Evolutionary conservation across 1,140 invertebrate genomes (phyloP), one percentile per base, ranked within the genome.

Genomic region (Drosophila pseudoananassae): DNA sequence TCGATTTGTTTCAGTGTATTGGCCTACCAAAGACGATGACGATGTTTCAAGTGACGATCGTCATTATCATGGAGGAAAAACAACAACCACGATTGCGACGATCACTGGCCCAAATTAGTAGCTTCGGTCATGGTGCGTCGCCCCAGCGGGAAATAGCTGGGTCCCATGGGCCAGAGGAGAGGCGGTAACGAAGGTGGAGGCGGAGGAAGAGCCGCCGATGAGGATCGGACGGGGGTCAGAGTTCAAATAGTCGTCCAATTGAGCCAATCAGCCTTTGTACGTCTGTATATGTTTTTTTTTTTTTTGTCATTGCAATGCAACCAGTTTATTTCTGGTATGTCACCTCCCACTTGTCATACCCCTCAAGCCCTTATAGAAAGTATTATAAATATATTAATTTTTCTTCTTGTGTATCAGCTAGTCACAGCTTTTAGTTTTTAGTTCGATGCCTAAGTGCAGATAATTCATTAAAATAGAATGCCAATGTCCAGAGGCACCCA

Each of bases 211-310:
- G 57, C 25, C 5, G 43, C 20, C 38, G 36, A 58, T 54, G 63
- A 69, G 54, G 52, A 81, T 65, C 63, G 81, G 50, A 54, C 36
- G 40, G 65, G 55, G 87, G 74, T 90, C 87, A 90, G 76, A 90
- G 87, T 90, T 90, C 87, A 90, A 90, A 90, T 90, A 90, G 83
- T 87, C 82, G 87, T 74, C 83, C 87, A 90, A 90, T 90, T 90
- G 82, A 90, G 87, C 87, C 87, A 90, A 90, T 90, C 87, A 90
- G 90, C 82, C 73, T 73, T 20, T 29, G 45, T 69, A 69, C 66
- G 33, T 69, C 65, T 70, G 50, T 68, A 38, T 68, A 47, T 68
- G n/a, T 27, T 27, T 27, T 27, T 27, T 27, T 27, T 27, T 27
- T 27, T 27, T 68, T 68, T 38, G 43, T 54, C 65, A 69, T 69